Base-by-base conservation (phyloP, 2,888 invertebrate genomes). In the Melolontha melolontha region DNA sequence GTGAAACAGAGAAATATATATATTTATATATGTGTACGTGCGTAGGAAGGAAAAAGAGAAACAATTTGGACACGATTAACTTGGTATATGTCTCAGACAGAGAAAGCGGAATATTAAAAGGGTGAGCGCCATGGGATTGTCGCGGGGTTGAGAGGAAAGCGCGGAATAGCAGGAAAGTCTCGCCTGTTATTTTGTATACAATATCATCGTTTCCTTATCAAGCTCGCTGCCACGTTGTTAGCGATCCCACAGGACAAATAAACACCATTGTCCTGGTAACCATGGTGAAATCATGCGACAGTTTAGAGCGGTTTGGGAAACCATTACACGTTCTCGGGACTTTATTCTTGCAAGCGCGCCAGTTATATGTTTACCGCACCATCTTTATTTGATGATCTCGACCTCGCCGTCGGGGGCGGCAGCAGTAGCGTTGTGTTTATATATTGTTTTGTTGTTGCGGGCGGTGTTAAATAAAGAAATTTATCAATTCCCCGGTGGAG, bases 181-280 rank as follows among this genome's bases (percentile, higher is more conserved):
- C 69, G 59, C 29, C 59, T 69, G 81, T 80, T 80, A 80, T 81
- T 80, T 79, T 79, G 81, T 81, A 79, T 80, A 81, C 81, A 82
- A 83, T 82, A 82, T 82, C 82, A 81, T 82, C 82, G 82, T 81
- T 81, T 82, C 82, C 83, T 83, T 83, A 83, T 83, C 83, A 79
- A 79, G 77, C 79, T 78, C 80, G 81, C 80, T 80, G 80, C 80
- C 82, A 83, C 83, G 82, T 83, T 83, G 84, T 84, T 84, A 83
- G 82, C 79, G 83, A 82, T 83, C 84, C 82, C 83, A 76, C 81
- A 83, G 83, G 83, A 84, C 83, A 82, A 83, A 83, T 83, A 83
- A 84, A 84, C 84, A 83, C 82, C 83, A 83, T 84, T 83, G 83
- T 84, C 80, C 81, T 78, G 79, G 83, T 84, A 83, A 83, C 84